Conservation (phyloP, 1,140 invertebrate genomes). For the Drosophila micromelanica region DNA sequence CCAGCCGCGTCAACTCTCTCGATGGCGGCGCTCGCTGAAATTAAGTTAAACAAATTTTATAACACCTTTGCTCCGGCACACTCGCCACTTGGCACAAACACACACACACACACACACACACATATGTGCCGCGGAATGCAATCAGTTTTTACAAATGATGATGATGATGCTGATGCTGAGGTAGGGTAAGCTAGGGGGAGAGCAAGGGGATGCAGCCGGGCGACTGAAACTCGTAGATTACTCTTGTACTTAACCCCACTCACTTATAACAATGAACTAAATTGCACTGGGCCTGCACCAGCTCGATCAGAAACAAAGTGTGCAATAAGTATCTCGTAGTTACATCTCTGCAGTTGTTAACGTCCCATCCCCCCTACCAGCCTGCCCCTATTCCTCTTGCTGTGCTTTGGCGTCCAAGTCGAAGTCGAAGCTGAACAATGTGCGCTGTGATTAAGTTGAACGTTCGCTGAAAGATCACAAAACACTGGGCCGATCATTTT, state of each 20-base stretch:
- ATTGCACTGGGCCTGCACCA: conserved; percentile 56
- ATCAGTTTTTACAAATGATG: conserved; percentile 81
- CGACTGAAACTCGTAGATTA: conserved; percentile 65
- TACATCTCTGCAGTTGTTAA: conserved; percentile 73
- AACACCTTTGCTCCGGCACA: conserved; percentile 80
- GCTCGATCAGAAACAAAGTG: conserved; percentile 70
- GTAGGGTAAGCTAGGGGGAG: conserved; percentile 2
- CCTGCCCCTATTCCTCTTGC: neutral
- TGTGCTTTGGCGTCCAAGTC: conserved; percentile 16
- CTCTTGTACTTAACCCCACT: conserved; percentile 79
- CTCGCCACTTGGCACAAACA: conserved; percentile 56
- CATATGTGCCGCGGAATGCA: conserved; percentile 64
- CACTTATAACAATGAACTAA: conserved; percentile 84
- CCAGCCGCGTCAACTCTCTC: conserved; percentile 32
- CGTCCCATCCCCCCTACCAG: conserved; percentile 11
- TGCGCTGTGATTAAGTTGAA: conserved; percentile 74
- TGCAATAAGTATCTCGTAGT: conserved; percentile 64
- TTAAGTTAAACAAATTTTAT: conserved; percentile 84
- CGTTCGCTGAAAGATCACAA: conserved; percentile 78
- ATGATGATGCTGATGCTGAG: conserved; percentile 62
- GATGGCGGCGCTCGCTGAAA: conserved; percentile 72
- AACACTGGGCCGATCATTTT: conserved; percentile 72
- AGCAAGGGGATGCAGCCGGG: neutral
- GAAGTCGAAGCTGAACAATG: conserved; percentile 49
- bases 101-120: conserved; percentile 12